These are phyloP conservation scores for Drosophila mettleri DNA, from an alignment of 2,888 invertebrate species.

Conservation along the genomic window DNA sequence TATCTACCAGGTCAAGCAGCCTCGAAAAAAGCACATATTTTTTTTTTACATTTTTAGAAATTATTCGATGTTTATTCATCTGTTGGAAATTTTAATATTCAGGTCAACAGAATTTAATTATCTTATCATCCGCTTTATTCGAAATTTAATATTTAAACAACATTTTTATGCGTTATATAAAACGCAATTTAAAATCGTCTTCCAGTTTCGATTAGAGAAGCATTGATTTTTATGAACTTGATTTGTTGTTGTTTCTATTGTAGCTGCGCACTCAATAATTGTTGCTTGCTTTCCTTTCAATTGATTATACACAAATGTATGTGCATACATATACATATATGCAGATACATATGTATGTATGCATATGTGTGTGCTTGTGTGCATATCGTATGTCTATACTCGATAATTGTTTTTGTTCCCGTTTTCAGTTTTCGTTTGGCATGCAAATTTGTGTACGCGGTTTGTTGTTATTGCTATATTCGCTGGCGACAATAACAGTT, in stretches of 20 bases:
- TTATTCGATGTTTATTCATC: background rate
- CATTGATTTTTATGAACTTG: constrained; percentile 14
- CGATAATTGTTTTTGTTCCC: constrained; percentile 43
- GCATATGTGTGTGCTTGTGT: background rate
- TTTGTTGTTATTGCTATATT: constrained; percentile 31
- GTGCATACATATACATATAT: background rate
- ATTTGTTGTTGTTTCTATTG: constrained; percentile 8
- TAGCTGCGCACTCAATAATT: constrained; percentile 28
- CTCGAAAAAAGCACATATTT: too few relatives aligned
- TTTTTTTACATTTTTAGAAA: background rate
- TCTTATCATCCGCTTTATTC: background rate
- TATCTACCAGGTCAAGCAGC: too few relatives aligned
- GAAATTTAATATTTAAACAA: background rate
- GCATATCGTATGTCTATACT: constrained; percentile 25
- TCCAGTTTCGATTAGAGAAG: constrained; percentile 1
- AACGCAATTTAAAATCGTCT: constrained; percentile 8
- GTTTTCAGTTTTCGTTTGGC: constrained; percentile 44
- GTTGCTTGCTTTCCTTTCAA: constrained; percentile 30
- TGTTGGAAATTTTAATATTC: background rate
- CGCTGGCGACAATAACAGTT: constrained; percentile 37
- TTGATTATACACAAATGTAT: constrained; percentile 22
- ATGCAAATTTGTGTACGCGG: constrained; percentile 59
- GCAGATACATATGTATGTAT: background rate
- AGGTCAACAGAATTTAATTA: too few relatives aligned
- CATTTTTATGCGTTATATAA: background rate